A percentile compares a stretch with the other conserved stretches of the same genome.
phyloP scores from a whole-genome alignment of 2,888 invertebrate species.

The Calephelis perditalis region DNA sequence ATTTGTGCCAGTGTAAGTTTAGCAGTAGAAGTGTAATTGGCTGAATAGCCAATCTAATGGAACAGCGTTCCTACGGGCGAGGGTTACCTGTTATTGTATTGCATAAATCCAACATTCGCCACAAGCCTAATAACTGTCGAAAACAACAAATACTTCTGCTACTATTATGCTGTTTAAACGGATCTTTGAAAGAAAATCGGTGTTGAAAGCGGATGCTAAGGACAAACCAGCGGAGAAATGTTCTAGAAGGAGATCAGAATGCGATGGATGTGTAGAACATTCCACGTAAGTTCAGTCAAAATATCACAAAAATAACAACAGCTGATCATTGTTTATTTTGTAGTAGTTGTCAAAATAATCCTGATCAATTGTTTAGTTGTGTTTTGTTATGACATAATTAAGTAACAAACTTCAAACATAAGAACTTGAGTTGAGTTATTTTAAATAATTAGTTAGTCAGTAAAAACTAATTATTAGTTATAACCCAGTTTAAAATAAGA shows the following conservation, averaged over 20 bases:
- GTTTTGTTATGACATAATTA: no score
- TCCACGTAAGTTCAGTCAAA: conserved; percentile 57
- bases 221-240: conserved; percentile 59
- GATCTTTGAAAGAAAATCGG: conserved; percentile 76
- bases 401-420: no score
- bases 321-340: no score
- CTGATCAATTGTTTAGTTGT: no score
- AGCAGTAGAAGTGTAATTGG: conserved; percentile 64
- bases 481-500: no score
- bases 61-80: conserved; percentile 64
- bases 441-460: no score
- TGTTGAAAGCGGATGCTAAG: conserved; percentile 64
- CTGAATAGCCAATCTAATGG: conserved; percentile 74
- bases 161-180: conserved; percentile 78
- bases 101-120: conserved; percentile 67
- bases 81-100: conserved; percentile 55
- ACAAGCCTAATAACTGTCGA: conserved; percentile 65
- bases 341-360: no score
- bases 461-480: no score
- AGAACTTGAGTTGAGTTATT: no score
- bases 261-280: conserved; percentile 67
- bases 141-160: conserved; percentile 71
- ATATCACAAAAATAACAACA: no score
- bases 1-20: conserved; percentile 49
- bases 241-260: conserved; percentile 71